These are phyloP conservation scores for Phrynosoma blainvillii DNA, from an alignment of 2,113 vertebrate genomes.

Conservation along the genomic window DNA sequence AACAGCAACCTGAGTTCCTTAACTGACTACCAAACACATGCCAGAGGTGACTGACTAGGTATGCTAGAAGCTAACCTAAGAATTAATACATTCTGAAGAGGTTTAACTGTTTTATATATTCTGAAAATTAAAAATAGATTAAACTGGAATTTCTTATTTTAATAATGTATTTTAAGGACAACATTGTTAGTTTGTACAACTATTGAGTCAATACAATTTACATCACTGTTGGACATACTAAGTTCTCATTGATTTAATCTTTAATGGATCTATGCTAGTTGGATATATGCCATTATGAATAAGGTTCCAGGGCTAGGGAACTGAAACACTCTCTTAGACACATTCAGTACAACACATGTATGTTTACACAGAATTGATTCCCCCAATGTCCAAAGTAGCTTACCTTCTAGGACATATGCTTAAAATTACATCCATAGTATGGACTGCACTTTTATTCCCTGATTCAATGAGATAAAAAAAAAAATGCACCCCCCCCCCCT, in stretches of 20 bases:
- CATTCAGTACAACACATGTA: not conserved
- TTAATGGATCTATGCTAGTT: too few relatives aligned
- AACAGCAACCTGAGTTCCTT: not conserved
- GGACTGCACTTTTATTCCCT: too few relatives aligned
- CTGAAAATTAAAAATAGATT: not conserved
- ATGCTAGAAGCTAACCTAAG: not conserved
- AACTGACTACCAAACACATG: not conserved
- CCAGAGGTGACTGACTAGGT: not conserved
- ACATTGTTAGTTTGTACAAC: too few relatives aligned
- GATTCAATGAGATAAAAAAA: too few relatives aligned
- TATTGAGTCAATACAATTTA: too few relatives aligned
- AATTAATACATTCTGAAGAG: not conserved
- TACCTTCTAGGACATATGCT: too few relatives aligned
- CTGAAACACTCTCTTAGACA: not conserved
- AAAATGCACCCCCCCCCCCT: too few relatives aligned
- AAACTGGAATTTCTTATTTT: not conserved
- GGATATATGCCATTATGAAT: not conserved
- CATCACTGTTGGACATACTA: too few relatives aligned
- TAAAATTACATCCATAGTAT: too few relatives aligned
- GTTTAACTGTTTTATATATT: not conserved
- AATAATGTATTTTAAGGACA: too few relatives aligned
- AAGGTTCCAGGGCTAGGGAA: not conserved
- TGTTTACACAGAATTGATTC: not conserved
- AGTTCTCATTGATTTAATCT: too few relatives aligned
- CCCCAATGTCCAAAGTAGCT: not conserved